A percentile compares a stretch with the other conserved stretches of the same genome.
These are phyloP conservation scores for Chaetura pelagica DNA, from an alignment of 2,113 vertebrate species.

Conservation along the genomic window DNA sequence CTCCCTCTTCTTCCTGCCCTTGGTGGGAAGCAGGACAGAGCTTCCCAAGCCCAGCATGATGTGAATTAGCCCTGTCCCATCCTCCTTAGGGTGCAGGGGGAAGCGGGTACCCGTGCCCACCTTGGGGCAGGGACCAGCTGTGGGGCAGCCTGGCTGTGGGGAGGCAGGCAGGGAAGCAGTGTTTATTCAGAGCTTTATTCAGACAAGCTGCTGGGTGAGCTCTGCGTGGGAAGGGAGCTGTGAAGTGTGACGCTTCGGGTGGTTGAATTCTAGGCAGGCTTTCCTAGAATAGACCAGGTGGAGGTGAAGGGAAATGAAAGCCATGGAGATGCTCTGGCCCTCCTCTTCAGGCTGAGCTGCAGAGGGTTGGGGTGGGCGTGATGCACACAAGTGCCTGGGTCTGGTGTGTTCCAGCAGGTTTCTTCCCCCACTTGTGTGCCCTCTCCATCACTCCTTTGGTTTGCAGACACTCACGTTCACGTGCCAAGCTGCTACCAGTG, in stretches of 20 bases:
- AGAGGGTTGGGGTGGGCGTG: background rate
- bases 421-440: background rate
- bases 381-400: background rate
- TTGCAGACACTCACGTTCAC: background rate
- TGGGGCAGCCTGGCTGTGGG: background rate
- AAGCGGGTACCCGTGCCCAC: background rate
- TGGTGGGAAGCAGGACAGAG: background rate
- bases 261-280: background rate
- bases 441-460: background rate
- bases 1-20: background rate
- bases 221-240: constrained; percentile 26
- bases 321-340: background rate
- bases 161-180: background rate
- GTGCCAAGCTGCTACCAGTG: background rate
- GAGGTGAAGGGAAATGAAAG: background rate
- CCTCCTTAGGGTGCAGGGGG: background rate
- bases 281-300: constrained; percentile 1
- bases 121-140: background rate
- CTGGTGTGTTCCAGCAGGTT: background rate
- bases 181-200: background rate
- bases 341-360: background rate
- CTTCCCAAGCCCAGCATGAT: background rate
- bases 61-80: background rate
- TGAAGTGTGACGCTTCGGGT: background rate
- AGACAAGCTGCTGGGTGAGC: background rate